These are phyloP conservation scores for Agrochola lota DNA, from an alignment of 2,888 invertebrate genomes.

Conservation along the genomic window DNA sequence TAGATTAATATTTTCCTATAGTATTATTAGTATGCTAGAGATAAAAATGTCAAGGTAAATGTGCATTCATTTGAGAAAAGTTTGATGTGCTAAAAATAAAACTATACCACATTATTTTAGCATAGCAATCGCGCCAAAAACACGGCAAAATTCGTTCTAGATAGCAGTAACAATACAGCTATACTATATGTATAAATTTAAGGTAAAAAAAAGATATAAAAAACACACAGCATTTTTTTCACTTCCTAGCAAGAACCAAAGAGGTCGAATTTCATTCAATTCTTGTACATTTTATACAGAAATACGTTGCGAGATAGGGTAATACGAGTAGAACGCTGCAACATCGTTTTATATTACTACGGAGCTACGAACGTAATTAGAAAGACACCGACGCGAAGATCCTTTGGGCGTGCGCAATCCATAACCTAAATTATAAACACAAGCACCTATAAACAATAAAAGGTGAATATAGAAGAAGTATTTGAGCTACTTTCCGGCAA, in stretches of 20 bases:
- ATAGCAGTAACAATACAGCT: slow-evolving; percentile 17
- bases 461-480: not conserved
- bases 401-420: slow-evolving; percentile 40
- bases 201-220: slow-evolving; percentile 39
- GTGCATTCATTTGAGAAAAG: not conserved
- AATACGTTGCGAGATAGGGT: slow-evolving; percentile 33
- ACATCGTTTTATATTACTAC: slow-evolving; percentile 35
- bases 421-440: slow-evolving; percentile 57
- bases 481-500: slow-evolving; percentile 10
- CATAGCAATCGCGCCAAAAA: slow-evolving; percentile 20
- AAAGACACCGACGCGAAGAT: slow-evolving; percentile 44
- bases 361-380: slow-evolving; percentile 30
- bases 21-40: not conserved
- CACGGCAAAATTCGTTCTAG: slow-evolving; percentile 56
- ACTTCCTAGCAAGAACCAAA: slow-evolving; percentile 51
- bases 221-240: slow-evolving; percentile 11
- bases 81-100: slow-evolving; percentile 27
- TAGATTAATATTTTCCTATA: not conserved
- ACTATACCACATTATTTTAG: slow-evolving; percentile 4
- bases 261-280: slow-evolving; percentile 47
- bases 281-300: slow-evolving; percentile 4
- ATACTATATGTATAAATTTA: slow-evolving; percentile 24
- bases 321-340: slow-evolving; percentile 43
- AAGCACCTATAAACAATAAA: not conserved
- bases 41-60: slow-evolving; percentile 40